Conservation (phyloP, 2,888 invertebrate species). For the Altica lythri region DNA sequence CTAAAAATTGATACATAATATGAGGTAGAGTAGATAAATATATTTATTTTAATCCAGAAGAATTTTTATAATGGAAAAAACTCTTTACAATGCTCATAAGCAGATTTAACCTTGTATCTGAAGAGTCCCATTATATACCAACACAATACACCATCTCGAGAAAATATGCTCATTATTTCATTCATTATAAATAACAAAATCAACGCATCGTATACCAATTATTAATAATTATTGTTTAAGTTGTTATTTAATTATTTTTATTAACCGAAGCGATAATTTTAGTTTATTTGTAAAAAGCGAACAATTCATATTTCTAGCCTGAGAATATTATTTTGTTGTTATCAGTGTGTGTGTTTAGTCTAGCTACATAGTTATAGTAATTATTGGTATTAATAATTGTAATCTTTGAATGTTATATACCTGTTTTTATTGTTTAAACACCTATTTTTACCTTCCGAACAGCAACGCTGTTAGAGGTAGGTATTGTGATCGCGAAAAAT, state of each 20-base stretch:
- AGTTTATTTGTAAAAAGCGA: slow-evolving; percentile 17
- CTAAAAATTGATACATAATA: too few relatives aligned
- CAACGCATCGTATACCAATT: slow-evolving; percentile 4
- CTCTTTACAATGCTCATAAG: too few relatives aligned
- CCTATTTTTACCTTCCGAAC: too few relatives aligned
- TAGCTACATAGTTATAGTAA: not conserved
- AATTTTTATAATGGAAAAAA: too few relatives aligned
- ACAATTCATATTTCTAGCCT: slow-evolving; percentile 7
- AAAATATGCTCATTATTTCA: slow-evolving; percentile 15
- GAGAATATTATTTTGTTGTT: slow-evolving; percentile 12
- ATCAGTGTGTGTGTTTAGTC: too few relatives aligned
- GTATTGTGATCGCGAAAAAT: too few relatives aligned
- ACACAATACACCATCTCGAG: slow-evolving; percentile 5
- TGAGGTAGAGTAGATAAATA: too few relatives aligned
- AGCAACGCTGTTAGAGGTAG: too few relatives aligned
- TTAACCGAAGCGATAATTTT: slow-evolving; percentile 20
- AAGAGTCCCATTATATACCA: not conserved
- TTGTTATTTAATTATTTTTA: slow-evolving; percentile 22
- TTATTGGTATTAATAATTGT: not conserved
- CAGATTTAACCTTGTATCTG: too few relatives aligned
- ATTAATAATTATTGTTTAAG: slow-evolving; percentile 22
- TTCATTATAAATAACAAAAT: slow-evolving; percentile 13
- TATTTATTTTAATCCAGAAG: too few relatives aligned
- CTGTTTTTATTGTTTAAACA: too few relatives aligned
- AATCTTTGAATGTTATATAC: too few relatives aligned